Conservation (phyloP, 1,140 invertebrate species). For the Euglossa dilemma region DNA sequence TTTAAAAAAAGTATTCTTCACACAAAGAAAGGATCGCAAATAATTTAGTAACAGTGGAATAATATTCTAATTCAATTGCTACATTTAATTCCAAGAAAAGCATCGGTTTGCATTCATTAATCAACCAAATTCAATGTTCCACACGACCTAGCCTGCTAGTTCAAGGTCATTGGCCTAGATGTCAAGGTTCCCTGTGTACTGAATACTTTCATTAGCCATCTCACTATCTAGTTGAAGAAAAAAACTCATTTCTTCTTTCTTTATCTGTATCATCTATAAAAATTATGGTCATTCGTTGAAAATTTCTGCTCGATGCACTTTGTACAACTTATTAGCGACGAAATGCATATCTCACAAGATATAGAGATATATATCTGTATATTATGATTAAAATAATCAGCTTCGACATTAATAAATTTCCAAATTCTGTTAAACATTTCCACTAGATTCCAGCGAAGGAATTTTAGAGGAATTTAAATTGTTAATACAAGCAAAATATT, state of each 20-base stretch:
- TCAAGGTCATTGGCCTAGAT: constrained; percentile 37
- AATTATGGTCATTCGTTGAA: no score
- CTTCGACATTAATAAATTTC: neutral
- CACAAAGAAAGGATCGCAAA: no score
- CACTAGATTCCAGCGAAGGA: no score
- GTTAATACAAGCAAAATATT: no score
- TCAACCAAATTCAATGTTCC: neutral
- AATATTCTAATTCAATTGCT: no score
- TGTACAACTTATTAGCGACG: no score
- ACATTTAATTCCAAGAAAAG: no score
- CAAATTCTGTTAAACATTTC: no score
- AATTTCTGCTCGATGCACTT: no score
- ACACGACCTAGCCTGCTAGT: neutral
- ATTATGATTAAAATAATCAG: neutral
- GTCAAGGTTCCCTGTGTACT: constrained; percentile 53
- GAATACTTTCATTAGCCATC: constrained; percentile 25
- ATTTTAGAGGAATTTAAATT: no score
- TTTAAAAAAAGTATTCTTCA: neutral
- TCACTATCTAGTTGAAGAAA: neutral
- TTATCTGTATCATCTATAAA: neutral
- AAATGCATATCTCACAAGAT: no score
- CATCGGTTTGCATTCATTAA: neutral
- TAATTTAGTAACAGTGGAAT: no score
- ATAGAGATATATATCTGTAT: neutral
- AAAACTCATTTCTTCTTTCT: neutral